Evolutionary conservation across 2,888 invertebrate genomes (phyloP).

Genomic region (Priapulus caudatus): DNA sequence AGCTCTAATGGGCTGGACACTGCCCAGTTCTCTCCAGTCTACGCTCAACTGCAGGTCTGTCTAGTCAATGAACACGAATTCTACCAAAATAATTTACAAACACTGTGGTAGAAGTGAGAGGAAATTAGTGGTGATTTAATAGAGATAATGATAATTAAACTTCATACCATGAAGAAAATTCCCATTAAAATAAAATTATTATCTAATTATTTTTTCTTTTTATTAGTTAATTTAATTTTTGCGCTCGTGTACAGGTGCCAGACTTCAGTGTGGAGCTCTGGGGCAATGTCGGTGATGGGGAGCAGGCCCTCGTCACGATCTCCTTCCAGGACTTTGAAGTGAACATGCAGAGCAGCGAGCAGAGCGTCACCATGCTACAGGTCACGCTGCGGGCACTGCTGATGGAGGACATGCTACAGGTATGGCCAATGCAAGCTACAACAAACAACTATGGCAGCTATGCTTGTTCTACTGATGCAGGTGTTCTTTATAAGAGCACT

Average conservation of each 20-base stretch:
- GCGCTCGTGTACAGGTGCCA: slow-evolving; percentile 41
- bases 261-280: slow-evolving; percentile 28
- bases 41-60: no score
- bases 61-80: no score
- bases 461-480: slow-evolving; percentile 34
- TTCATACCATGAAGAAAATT: no score
- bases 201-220: no score
- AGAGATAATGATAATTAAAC: no score
- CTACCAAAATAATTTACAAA: no score
- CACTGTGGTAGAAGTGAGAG: no score
- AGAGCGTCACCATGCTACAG: slow-evolving; percentile 58
- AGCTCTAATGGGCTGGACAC: no score
- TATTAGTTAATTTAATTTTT: slow-evolving; percentile 28
- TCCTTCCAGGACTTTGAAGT: slow-evolving; percentile 70
- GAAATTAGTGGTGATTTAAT: no score
- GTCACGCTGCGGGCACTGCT: slow-evolving; percentile 63
- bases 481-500: no score
- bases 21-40: not conserved
- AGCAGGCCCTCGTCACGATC: slow-evolving; percentile 56
- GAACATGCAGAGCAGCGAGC: slow-evolving; percentile 54
- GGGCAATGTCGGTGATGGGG: slow-evolving; percentile 35
- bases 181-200: no score
- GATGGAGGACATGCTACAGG: slow-evolving; percentile 77
- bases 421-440: slow-evolving; percentile 6
- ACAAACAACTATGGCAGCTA: not conserved